These are phyloP conservation scores for Darevskia nairensis DNA, from an alignment of 2,797 vertebrate species.

Conservation along the genomic window DNA sequence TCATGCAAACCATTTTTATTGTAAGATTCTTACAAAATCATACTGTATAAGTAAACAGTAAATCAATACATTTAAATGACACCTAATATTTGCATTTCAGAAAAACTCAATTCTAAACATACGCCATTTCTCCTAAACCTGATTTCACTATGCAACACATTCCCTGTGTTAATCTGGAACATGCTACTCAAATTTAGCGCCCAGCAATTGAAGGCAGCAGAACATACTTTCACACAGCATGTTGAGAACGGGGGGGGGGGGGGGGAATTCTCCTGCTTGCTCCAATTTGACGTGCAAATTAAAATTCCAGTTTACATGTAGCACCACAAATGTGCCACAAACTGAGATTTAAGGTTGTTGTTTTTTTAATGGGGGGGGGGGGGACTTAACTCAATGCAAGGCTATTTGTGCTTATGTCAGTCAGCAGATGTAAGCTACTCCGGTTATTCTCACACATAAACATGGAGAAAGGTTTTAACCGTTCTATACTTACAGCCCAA, in stretches of 20 bases:
- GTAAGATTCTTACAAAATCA: conserved; percentile 34
- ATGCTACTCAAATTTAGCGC: background rate
- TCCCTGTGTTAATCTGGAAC: background rate
- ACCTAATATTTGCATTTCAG: background rate
- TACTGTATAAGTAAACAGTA: conserved; percentile 35
- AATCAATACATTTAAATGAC: background rate
- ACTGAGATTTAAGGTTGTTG: conserved; percentile 35
- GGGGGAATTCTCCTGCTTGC: background rate
- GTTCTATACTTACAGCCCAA: conserved; percentile 14
- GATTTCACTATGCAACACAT: background rate
- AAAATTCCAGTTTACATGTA: conserved; percentile 19
- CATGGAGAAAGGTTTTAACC: background rate
- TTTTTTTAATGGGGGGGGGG: conserved; percentile 20
- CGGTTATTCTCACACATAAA: background rate
- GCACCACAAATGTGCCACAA: conserved; percentile 44
- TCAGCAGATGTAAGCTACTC: background rate
- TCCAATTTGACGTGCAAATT: background rate
- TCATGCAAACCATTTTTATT: conserved; percentile 50
- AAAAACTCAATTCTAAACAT: conserved; percentile 27
- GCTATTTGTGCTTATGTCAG: background rate
- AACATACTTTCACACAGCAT: too few relatives aligned
- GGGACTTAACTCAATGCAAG: background rate
- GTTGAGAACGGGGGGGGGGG: background rate
- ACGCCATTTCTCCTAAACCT: background rate
- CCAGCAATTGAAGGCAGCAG: background rate